Base-by-base conservation (phyloP, 2,888 invertebrate species). In the Melanophora roralis region DNA sequence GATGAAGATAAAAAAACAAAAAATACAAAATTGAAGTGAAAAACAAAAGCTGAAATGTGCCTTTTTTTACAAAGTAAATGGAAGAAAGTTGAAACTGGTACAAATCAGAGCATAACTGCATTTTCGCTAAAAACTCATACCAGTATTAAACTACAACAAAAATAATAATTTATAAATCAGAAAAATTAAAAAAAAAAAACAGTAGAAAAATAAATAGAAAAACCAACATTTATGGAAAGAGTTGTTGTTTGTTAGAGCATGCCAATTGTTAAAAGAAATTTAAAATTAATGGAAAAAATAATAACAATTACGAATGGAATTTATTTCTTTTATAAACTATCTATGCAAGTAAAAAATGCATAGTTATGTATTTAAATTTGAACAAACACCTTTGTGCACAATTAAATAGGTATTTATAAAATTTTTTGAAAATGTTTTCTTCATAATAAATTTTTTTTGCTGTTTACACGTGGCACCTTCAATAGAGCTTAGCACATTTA, bases 91-190 rank as follows among this genome's bases (percentile, higher is more conserved):
- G 85, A 88, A 89, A 89, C 88, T 88, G 88, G 87, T 86, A 89
- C 88, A 89, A 89, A 89, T 89, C 87, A 89, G 89, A 89, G 89
- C 89, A 89, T 89, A 89, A 89, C 89, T 89, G 89, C 88, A 88
- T 86, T 88, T 86, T 87, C 85, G 86, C 86, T 85, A 83, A 85
- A 62, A 51, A n/a, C n/a, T 67, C 78, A 67, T 53, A 75, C 75
- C 11, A 59, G 51, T 60, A 49, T 51, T 55, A 64, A 57, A 32
- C 32, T 65, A 67, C 49, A 67, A 67, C 21, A 74, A 65, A 34
- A 74, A 67, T 49, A 65, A 74, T 34, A 57, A 38, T 71, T 40
- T 49, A 64, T 27, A 27, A n/a, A n/a, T 27, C 14, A 67, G 59
- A 14, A 59, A 36, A 23, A 45, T n/a, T 34, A 53, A 23, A 14